These are phyloP conservation scores for Melanaphis sacchari DNA, from an alignment of 1,140 invertebrate species.

Conservation along the genomic window DNA sequence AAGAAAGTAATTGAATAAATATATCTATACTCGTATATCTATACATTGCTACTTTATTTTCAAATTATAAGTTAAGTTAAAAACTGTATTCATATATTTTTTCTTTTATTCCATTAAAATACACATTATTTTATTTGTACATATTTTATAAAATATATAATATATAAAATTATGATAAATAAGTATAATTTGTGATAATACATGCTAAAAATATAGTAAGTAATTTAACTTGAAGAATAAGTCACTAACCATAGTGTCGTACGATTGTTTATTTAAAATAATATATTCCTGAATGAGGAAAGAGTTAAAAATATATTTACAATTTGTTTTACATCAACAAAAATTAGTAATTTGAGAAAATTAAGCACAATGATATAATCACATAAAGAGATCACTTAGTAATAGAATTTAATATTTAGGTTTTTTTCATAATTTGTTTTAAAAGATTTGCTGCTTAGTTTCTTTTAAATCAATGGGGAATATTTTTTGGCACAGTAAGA, in stretches of 20 bases:
- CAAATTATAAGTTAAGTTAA: not conserved
- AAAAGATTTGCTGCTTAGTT: too few relatives aligned
- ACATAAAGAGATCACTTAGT: too few relatives aligned
- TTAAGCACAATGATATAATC: too few relatives aligned
- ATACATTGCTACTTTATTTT: not conserved
- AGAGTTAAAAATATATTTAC: not conserved
- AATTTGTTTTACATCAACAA: too few relatives aligned
- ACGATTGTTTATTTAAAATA: not conserved
- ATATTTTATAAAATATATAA: not conserved
- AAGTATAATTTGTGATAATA: not conserved
- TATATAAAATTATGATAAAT: not conserved
- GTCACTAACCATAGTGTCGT: not conserved
- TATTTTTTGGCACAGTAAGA: too few relatives aligned
- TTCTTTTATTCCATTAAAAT: not conserved
- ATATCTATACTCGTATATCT: not conserved
- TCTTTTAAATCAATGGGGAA: too few relatives aligned
- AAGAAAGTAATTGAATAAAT: not conserved
- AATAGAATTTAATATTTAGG: too few relatives aligned
- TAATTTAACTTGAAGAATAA: too few relatives aligned
- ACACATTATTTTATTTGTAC: not conserved
- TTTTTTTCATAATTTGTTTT: too few relatives aligned
- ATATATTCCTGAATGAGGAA: too few relatives aligned
- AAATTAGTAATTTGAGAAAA: too few relatives aligned
- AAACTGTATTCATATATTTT: not conserved
- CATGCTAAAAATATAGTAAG: not conserved